Evolutionary conservation across 2,888 invertebrate genomes (phyloP), one percentile per base, ranked within the genome.

Genomic region (Desoria tigrina): DNA sequence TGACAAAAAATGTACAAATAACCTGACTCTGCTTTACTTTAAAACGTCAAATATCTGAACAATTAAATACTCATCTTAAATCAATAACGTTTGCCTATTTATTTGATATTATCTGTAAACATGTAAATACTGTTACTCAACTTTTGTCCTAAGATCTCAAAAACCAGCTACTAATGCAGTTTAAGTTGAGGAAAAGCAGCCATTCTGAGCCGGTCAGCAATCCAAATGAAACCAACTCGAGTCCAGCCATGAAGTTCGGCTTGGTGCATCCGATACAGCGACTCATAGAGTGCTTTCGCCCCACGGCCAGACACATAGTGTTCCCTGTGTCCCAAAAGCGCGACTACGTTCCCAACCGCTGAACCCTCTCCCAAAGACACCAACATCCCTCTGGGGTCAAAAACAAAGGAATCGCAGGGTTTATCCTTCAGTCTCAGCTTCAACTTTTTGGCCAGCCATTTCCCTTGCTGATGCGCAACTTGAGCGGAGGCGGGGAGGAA

Each of bases 181-280:
- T 73, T 73, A 26, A 70, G 24, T 37, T 70, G 69, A 18, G 72
- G 72, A 3, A 68, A 24, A 16, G 72, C 72, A 1, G 70, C 68
- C 18, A 65, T 32, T 11, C 70, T 21, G 23, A 73, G 28, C 32
- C 68, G 64, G 42, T 68, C 68, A 16, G 70, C 72, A 42, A 68
- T 59, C 61, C 59, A 68, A 3, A 73, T 49, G 6, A 66, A 21
- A 1, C 56, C 23, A 1, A 68, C 66, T 42, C 69, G 55, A 0
- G 63, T 55, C 65, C 64, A 68, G 1, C 73, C 73, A 37, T 71
- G 69, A 1, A 71, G 49, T 24, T 61, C 67, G 16, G 71, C 73
- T 42, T 73, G 73, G 39, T 73, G 73, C 71, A 73, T 73, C 53
- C 73, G 50, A 53, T 73, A 73, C 11, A 73, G 24, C 0, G 73